Evolutionary conservation across 2,888 invertebrate species (phyloP).

Genomic region (Stramonita haemastoma): DNA sequence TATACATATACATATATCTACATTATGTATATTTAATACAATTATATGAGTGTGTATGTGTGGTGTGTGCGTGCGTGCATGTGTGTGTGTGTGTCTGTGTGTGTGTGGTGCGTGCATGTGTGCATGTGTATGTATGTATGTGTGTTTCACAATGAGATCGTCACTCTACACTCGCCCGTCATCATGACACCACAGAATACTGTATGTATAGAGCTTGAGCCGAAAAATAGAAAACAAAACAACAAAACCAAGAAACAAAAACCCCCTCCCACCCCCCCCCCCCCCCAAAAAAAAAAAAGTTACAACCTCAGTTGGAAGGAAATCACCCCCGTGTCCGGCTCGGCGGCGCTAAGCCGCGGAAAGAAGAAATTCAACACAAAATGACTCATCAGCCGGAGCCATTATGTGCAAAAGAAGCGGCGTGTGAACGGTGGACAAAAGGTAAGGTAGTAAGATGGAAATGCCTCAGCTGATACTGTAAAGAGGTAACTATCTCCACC

Average conservation of each 20-base stretch:
- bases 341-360: constrained; percentile 8
- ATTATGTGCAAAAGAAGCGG: constrained; percentile 33
- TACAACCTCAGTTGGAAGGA: constrained; percentile 27
- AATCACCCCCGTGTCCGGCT: background rate
- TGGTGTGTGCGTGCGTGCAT: too few relatives aligned
- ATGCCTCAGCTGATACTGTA: constrained; percentile 26
- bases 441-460: constrained; percentile 27
- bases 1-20: too few relatives aligned
- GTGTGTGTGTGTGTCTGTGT: background rate
- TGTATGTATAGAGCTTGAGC: background rate
- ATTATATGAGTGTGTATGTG: too few relatives aligned
- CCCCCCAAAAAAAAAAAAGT: background rate
- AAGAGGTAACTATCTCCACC: constrained; percentile 10
- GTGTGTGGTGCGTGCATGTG: background rate
- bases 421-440: constrained; percentile 26
- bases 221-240: background rate
- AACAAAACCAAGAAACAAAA: too few relatives aligned
- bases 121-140: background rate
- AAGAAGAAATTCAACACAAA: constrained; percentile 34
- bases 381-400: constrained; percentile 32
- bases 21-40: too few relatives aligned
- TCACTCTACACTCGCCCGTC: background rate
- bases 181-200: background rate
- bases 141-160: background rate
- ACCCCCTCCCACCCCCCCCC: too few relatives aligned